phyloP scores from a whole-genome alignment of 2,888 invertebrate species.

The Nomada fabriciana region DNA sequence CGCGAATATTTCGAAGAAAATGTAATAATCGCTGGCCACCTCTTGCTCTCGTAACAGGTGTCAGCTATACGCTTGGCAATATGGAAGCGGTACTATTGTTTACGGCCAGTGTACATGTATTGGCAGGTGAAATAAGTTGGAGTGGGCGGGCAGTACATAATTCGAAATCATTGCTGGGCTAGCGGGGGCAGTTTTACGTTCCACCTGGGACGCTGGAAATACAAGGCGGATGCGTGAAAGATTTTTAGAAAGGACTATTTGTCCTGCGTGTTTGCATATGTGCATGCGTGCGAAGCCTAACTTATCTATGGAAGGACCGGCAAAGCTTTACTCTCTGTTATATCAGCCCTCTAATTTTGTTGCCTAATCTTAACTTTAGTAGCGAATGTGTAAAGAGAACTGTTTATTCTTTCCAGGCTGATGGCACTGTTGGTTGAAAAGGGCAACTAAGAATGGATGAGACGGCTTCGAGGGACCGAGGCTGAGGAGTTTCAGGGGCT shows the following conservation, averaged over 20 bases:
- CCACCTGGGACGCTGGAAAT: too few relatives aligned
- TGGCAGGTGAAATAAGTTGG: background rate
- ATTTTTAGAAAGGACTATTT: slow-evolving; percentile 1
- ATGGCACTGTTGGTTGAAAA: background rate
- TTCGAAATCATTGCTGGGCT: slow-evolving; percentile 1
- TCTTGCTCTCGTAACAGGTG: background rate
- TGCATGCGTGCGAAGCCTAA: background rate
- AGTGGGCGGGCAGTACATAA: background rate
- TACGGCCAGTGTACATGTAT: too few relatives aligned
- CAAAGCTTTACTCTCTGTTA: background rate
- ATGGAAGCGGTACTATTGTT: background rate
- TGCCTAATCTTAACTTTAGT: background rate
- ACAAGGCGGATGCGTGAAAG: background rate
- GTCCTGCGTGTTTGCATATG: background rate
- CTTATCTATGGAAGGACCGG: background rate
- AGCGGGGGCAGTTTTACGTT: too few relatives aligned
- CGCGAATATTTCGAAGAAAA: slow-evolving; percentile 10
- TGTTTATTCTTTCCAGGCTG: background rate
- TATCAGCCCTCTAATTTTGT: background rate
- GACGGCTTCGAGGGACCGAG: slow-evolving; percentile 27
- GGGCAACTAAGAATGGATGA: background rate
- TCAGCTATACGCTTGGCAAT: background rate
- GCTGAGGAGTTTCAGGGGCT: slow-evolving; percentile 39
- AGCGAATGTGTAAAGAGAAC: background rate
- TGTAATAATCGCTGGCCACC: slow-evolving; percentile 13